Percentiles rank a stretch among this genome's conserved stretches.
Conservation (phyloP, 2,888 invertebrate genomes). For the Hydroisotoma schaefferi region DNA sequence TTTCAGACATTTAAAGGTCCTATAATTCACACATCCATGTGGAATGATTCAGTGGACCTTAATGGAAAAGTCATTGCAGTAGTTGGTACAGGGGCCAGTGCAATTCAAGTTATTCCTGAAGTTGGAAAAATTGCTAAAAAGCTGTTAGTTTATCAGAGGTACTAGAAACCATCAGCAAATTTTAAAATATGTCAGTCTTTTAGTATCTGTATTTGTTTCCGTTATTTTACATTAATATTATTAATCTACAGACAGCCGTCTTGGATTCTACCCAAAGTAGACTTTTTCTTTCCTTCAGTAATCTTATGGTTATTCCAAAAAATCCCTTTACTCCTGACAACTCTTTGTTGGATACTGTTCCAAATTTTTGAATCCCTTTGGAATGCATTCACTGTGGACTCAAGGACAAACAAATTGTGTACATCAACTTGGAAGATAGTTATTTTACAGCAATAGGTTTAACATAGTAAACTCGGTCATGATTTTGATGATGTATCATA, state of each 20-base stretch:
- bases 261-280: slow-evolving; percentile 11
- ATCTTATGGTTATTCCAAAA: background rate
- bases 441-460: no score
- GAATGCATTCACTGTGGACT: background rate
- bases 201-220: background rate
- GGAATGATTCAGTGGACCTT: slow-evolving; percentile 7
- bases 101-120: slow-evolving; percentile 14
- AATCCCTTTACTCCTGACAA: background rate
- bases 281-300: slow-evolving; percentile 3
- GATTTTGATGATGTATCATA: no score
- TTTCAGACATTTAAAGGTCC: slow-evolving; percentile 3
- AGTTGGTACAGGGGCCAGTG: slow-evolving; percentile 14
- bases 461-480: no score
- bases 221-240: background rate
- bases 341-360: background rate
- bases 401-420: background rate
- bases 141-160: slow-evolving; percentile 12
- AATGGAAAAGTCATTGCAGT: slow-evolving; percentile 8
- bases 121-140: slow-evolving; percentile 8
- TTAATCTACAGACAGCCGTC: slow-evolving; percentile 1
- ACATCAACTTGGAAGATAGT: no score
- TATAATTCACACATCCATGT: slow-evolving; percentile 7
- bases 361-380: slow-evolving; percentile 5
- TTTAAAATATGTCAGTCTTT: background rate
- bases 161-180: background rate